These are phyloP conservation scores for Castor canadensis DNA, from an alignment of 2,113 vertebrate genomes.

Conservation along the genomic window DNA sequence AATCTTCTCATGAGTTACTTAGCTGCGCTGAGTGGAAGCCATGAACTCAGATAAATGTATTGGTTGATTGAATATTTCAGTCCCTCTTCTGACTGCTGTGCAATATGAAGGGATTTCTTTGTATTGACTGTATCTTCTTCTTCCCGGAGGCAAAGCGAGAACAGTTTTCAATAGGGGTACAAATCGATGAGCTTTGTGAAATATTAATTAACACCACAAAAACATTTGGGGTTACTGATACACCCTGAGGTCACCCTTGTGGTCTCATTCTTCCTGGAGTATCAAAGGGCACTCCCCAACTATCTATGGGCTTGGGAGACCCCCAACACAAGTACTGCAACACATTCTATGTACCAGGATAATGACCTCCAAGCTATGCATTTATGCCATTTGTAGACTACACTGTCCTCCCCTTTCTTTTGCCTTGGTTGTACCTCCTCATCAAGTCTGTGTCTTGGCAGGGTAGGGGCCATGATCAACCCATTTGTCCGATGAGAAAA, in stretches of 20 bases:
- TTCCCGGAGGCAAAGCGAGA: not conserved
- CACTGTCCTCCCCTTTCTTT: not conserved
- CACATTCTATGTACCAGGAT: not conserved
- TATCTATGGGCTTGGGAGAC: not conserved
- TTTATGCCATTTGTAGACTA: fast-evolving
- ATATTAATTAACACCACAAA: not conserved
- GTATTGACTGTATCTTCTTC: not conserved
- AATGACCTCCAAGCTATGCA: not conserved
- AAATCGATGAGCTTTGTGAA: not conserved
- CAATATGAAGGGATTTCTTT: not conserved
- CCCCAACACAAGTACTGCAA: not conserved
- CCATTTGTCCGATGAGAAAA: not conserved
- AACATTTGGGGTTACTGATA: not conserved
- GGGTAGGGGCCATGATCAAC: not conserved
- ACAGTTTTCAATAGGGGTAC: not conserved
- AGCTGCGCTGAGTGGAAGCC: not conserved
- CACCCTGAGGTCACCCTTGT: not conserved
- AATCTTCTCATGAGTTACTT: not conserved
- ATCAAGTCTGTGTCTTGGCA: not conserved
- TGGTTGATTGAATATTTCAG: not conserved
- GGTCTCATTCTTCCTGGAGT: not conserved
- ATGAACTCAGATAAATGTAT: not conserved
- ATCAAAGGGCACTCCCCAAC: not conserved
- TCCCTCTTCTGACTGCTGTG: not conserved
- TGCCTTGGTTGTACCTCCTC: not conserved